Evolutionary conservation across 2,888 invertebrate genomes (phyloP).

Genomic region (Polyommatus iphigenia): DNA sequence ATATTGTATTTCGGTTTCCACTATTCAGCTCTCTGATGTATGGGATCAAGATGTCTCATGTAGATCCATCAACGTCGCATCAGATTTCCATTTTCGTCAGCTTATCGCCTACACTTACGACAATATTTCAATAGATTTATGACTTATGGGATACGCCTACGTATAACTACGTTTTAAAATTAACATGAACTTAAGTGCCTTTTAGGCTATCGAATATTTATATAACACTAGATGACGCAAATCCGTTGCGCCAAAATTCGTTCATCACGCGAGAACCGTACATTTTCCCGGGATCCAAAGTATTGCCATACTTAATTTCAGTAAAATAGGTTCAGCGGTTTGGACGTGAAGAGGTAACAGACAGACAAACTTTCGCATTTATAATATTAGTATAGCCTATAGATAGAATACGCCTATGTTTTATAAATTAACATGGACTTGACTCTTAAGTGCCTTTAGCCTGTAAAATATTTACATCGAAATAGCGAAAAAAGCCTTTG

Average conservation of each 20-base stretch:
- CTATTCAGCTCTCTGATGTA: background rate
- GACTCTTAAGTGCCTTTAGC: background rate
- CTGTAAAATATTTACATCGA: background rate
- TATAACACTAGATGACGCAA: no score
- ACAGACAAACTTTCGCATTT: no score
- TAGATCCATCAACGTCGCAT: constrained; percentile 6
- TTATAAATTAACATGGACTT: no score
- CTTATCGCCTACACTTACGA: background rate
- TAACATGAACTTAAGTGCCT: background rate
- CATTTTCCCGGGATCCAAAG: no score
- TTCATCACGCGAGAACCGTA: no score
- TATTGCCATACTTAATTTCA: no score
- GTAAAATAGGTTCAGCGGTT: no score
- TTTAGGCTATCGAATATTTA: background rate
- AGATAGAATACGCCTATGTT: no score
- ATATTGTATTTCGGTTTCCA: background rate
- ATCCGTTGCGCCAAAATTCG: no score
- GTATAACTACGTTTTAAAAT: background rate
- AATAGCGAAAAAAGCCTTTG: background rate
- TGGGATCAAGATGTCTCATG: background rate
- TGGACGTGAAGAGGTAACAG: no score
- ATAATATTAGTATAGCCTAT: no score
- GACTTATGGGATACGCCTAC: background rate
- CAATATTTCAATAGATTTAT: constrained; percentile 6
- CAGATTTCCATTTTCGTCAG: background rate